A percentile compares a stretch with the other conserved stretches of the same genome.
Conservation (phyloP, 2,797 vertebrate species). For the Varecia variegata region DNA sequence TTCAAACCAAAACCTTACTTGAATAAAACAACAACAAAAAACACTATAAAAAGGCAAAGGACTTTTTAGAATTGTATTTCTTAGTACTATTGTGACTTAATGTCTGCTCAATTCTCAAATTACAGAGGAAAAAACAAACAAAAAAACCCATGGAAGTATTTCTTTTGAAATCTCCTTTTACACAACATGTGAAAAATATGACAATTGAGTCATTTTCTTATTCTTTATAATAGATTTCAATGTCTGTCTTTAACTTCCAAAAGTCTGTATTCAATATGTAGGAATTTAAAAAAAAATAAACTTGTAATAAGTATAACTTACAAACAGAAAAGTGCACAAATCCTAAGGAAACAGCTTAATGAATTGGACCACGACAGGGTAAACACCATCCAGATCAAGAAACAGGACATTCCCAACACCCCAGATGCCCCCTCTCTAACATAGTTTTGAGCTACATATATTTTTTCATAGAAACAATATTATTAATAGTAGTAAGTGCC, state of each 20-base stretch:
- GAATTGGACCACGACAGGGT: background rate
- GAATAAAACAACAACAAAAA: background rate
- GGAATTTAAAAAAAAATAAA: background rate
- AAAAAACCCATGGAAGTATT: background rate
- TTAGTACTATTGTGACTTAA: background rate
- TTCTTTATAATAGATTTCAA: background rate
- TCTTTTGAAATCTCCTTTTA: slow-evolving; percentile 22
- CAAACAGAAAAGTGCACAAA: background rate
- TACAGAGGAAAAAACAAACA: background rate
- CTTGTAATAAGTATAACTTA: background rate
- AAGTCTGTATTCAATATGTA: background rate
- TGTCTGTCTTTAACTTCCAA: background rate
- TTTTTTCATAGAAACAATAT: background rate
- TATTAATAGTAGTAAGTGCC: background rate
- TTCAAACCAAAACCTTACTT: background rate
- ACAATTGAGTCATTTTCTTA: background rate
- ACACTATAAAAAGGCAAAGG: background rate
- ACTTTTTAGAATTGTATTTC: background rate
- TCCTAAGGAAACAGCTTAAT: background rate
- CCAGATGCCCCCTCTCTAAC: too few relatives aligned
- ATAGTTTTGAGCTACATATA: background rate
- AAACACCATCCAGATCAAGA: background rate
- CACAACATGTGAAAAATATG: background rate
- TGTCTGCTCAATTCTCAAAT: background rate
- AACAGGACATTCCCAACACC: background rate